A percentile compares a stretch with the other conserved stretches of the same genome.
Conservation (phyloP, 2,888 invertebrate species). For the Minunthozetes semirufus region DNA sequence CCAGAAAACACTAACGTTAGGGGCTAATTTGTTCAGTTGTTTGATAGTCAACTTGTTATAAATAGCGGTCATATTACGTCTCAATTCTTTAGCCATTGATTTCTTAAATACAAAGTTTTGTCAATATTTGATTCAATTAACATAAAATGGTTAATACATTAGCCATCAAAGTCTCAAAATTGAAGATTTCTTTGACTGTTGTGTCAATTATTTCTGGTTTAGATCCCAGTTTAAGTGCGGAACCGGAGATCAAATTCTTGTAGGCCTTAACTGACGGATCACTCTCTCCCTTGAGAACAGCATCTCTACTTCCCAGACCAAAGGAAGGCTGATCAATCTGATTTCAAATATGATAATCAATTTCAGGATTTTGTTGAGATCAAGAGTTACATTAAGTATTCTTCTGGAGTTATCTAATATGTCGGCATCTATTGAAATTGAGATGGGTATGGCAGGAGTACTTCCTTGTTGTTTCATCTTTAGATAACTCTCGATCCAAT, state of each 20-base stretch:
- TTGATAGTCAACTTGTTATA: slow-evolving; percentile 83
- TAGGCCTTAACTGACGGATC: slow-evolving; percentile 70
- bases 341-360: too few relatives aligned
- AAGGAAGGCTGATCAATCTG: slow-evolving; percentile 80
- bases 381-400: neutral
- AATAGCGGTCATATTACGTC: slow-evolving; percentile 76
- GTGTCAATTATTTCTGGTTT: slow-evolving; percentile 59
- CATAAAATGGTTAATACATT: too few relatives aligned
- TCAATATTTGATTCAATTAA: slow-evolving; percentile 48
- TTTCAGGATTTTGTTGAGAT: too few relatives aligned
- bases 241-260: slow-evolving; percentile 59
- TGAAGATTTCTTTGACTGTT: slow-evolving; percentile 69
- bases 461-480: slow-evolving; percentile 9
- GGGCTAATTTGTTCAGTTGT: slow-evolving; percentile 58
- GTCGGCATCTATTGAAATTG: slow-evolving; percentile 5
- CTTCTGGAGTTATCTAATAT: slow-evolving; percentile 13
- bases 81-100: slow-evolving; percentile 76
- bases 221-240: slow-evolving; percentile 77
- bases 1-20: slow-evolving; percentile 54
- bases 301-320: slow-evolving; percentile 70
- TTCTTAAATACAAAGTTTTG: slow-evolving; percentile 54
- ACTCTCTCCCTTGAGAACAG: slow-evolving; percentile 59
- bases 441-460: slow-evolving; percentile 1
- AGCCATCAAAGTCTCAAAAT: slow-evolving; percentile 81
- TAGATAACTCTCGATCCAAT: slow-evolving; percentile 15